Percentiles rank a stretch among this genome's conserved stretches.
Evolutionary conservation across 2,113 vertebrate genomes (phyloP).

Genomic region (Rousettus leschenaultii): DNA sequence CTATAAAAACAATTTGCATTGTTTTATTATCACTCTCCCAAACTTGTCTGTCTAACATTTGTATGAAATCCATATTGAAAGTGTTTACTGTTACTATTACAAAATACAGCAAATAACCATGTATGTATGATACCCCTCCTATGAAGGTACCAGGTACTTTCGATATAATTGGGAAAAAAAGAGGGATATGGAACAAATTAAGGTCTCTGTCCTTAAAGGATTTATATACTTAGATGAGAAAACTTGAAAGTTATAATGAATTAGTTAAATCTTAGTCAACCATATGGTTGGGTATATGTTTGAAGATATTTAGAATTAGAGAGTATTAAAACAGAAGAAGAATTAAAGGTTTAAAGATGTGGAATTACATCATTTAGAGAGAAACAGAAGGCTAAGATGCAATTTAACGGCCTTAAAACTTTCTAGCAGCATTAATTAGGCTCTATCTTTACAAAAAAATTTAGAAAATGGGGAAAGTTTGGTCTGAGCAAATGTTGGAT

Average conservation of each 20-base stretch:
- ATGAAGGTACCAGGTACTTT: neutral
- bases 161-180: neutral
- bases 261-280: neutral
- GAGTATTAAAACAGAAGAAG: neutral
- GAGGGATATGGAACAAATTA: neutral
- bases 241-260: neutral
- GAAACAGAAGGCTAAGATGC: neutral
- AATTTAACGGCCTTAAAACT: neutral
- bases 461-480: neutral
- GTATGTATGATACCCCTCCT: neutral
- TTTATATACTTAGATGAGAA: conserved; percentile 7
- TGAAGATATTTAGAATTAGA: neutral
- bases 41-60: conserved; percentile 25
- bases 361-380: conserved; percentile 12
- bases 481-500: neutral
- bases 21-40: neutral
- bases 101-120: conserved; percentile 8
- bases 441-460: neutral
- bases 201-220: neutral
- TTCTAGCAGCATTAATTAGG: neutral
- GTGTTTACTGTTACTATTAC: neutral
- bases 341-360: neutral
- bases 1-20: conserved; percentile 17
- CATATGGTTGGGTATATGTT: neutral
- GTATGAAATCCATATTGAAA: neutral